Evolutionary conservation across 92 coral and sea anemone genomes (phyloP), one percentile per base, ranked within the genome.

Genomic region (Pocillopora meandrina): DNA sequence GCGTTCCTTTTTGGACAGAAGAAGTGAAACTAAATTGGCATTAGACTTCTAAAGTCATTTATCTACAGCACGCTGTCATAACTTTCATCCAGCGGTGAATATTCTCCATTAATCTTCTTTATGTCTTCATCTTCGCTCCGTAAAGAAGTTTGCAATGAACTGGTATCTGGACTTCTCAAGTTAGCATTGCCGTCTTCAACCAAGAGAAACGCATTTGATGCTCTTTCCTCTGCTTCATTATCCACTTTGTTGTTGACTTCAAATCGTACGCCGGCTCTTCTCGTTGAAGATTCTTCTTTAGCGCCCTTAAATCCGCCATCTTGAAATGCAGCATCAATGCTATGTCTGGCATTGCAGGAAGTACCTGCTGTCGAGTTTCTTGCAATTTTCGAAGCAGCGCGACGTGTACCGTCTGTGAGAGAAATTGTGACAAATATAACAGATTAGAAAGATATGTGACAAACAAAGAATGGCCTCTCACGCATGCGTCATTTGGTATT

Each of bases 41-140:
- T 19, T 21, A 69, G 56, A 69, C 18, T 31, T 16, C 62, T 59
- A 12, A 21, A 58, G 20, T 9, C 2, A 19, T 0, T 0, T 17
- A 21, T 80, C 56, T 67, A 80, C 34, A 80, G 84, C 1, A 33
- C 84, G 31, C 76, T 80, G 19, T 80, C 76, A 80, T 56, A 80
- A 31, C 35, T 80, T 58, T 17, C 68, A 58, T 80, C 58, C 35
- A 68, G 58, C 34, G 31, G 33, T 18, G 65, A 49, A 17, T 80
- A 63, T 33, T 68, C 56, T 9, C 61, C 57, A 80, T 13, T 56
- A 58, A 56, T 68, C 49, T 18, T 58, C 34, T 33, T 34, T 4
- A 12, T 17, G 55, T 56, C 33, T 34, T 56, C 68, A 7, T 57
- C 66, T 35, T 68, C 69, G 14, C 56, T 68, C 26, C 31, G 66